Conservation (phyloP, 2,797 vertebrate species). For the Hyperoplus lanceolatus region DNA sequence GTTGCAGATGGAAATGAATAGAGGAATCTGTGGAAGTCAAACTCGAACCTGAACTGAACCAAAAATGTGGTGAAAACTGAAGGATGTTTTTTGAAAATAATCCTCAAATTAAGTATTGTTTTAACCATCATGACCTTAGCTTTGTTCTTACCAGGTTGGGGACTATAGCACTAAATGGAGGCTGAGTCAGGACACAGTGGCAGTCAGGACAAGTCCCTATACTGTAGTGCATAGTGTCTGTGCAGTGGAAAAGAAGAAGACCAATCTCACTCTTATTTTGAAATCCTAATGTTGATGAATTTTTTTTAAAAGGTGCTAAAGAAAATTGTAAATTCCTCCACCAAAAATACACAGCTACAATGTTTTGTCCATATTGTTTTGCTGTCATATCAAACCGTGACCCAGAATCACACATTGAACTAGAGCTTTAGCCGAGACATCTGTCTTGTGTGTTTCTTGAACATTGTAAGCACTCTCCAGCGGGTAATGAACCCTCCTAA, state of each 20-base stretch:
- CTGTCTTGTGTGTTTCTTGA: conserved; percentile 16
- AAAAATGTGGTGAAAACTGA: background rate
- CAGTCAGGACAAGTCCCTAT: background rate
- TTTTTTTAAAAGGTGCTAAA: too few species aligned
- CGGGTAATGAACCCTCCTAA: conserved; percentile 42
- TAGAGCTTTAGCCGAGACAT: background rate
- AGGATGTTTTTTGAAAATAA: too few species aligned
- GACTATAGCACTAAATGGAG: too few species aligned
- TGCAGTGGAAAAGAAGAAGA: too few species aligned
- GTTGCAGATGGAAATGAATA: background rate
- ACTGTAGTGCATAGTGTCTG: background rate
- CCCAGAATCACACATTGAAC: background rate
- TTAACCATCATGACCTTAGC: too few species aligned
- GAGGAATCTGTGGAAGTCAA: background rate
- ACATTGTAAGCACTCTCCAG: background rate
- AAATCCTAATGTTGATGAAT: too few species aligned
- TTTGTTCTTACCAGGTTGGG: too few species aligned
- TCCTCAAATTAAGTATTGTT: too few species aligned
- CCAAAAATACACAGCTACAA: background rate
- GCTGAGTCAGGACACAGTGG: too few species aligned
- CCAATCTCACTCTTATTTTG: too few species aligned
- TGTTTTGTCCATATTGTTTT: too few species aligned
- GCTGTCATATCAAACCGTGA: background rate
- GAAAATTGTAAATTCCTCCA: too few species aligned
- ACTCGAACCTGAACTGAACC: background rate